Percentiles rank a stretch among this genome's conserved stretches.
Conservation (phyloP, 2,888 invertebrate genomes). For the Thymelicus lineola region DNA sequence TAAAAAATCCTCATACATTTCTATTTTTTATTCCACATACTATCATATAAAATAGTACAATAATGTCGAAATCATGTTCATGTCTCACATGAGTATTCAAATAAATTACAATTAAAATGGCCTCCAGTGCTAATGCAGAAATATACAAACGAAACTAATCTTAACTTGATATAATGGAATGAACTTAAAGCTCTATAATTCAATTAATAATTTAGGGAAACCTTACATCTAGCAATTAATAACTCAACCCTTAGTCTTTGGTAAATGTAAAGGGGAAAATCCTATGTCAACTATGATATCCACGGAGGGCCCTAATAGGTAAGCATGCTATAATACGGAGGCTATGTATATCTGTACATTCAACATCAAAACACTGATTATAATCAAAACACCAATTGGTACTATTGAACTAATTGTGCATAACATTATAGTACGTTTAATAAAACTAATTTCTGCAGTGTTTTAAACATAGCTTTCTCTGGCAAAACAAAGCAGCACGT, state of each 20-base stretch:
- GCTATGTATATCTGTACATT: no score
- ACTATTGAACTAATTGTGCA: no score
- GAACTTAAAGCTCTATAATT: conserved; percentile 44
- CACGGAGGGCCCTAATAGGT: no score
- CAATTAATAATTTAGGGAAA: conserved; percentile 19
- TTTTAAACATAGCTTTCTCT: no score
- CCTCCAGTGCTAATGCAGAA: conserved; percentile 9
- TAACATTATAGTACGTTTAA: no score
- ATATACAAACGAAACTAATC: conserved; percentile 21
- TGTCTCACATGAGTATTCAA: conserved; percentile 70
- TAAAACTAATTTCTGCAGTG: no score
- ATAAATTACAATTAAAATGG: conserved; percentile 35
- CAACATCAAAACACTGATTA: no score
- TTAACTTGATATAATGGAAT: conserved; percentile 52
- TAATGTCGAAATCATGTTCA: conserved; percentile 57
- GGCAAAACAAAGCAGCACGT: no score
- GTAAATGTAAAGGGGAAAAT: background rate
- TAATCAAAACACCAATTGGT: no score
- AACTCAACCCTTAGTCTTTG: background rate
- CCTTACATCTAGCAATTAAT: conserved; percentile 24
- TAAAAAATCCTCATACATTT: conserved; percentile 11
- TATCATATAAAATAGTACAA: conserved; percentile 61
- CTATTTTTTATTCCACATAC: conserved; percentile 43
- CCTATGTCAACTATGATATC: no score
- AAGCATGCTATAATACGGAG: no score